phyloP scores from a whole-genome alignment of 1,140 invertebrate species.

The Lethocerus indicus region DNA sequence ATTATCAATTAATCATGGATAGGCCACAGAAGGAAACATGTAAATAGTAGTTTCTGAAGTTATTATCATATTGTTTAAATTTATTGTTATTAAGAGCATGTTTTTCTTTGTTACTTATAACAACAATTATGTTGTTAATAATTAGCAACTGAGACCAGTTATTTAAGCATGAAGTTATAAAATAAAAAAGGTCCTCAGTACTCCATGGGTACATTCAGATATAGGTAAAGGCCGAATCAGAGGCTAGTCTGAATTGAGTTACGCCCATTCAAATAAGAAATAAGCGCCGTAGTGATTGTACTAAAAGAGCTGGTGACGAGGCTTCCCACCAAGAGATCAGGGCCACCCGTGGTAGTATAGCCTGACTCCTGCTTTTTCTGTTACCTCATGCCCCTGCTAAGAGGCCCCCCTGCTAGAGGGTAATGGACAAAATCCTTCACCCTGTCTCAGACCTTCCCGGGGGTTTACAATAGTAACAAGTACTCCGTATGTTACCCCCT shows the following conservation, averaged over 20 bases:
- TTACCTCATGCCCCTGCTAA: conserved; percentile 8
- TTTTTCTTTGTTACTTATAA: no score
- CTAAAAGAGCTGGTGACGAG: conserved; percentile 9
- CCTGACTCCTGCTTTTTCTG: conserved; percentile 8
- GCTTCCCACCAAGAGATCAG: conserved; percentile 11
- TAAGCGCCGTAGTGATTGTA: conserved; percentile 5
- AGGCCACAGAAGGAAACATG: no score
- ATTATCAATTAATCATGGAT: no score
- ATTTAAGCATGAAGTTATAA: not conserved
- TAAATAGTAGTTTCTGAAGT: no score
- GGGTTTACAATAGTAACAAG: conserved; percentile 1
- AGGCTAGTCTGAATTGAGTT: conserved; percentile 15
- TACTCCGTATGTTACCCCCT: conserved; percentile 10
- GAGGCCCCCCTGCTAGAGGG: conserved; percentile 7
- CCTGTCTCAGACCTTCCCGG: conserved; percentile 13
- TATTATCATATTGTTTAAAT: no score
- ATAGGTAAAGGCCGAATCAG: no score
- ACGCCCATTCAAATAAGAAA: not conserved
- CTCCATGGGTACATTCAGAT: no score
- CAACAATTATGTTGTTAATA: conserved; percentile 1
- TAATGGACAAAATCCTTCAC: not conserved
- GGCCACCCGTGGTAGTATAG: no score
- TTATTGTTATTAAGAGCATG: no score
- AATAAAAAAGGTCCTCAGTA: not conserved
- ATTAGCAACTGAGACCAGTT: not conserved